A percentile compares a stretch with the other conserved stretches of the same genome.
phyloP scores from a whole-genome alignment of 2,113 vertebrate genomes.

The Pelecanoides urinatrix region DNA sequence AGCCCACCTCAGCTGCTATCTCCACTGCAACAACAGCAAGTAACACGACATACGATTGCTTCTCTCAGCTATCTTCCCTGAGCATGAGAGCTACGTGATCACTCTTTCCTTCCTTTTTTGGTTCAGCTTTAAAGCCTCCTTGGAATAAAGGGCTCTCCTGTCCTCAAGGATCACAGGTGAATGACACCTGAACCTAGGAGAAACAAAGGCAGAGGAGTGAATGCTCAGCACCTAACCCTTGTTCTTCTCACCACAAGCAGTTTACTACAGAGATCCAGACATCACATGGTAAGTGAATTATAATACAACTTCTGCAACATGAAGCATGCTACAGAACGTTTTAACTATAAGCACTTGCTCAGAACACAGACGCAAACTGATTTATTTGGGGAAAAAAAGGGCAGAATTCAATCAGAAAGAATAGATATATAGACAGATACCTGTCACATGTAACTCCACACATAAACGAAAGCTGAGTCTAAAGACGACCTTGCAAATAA shows the following conservation, averaged over 20 bases:
- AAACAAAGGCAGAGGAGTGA: constrained; percentile 15
- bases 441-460: background rate
- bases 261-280: background rate
- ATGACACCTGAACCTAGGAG: background rate
- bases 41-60: background rate
- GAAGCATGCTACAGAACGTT: background rate
- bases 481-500: background rate
- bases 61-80: background rate
- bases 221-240: background rate
- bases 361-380: background rate
- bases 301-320: background rate
- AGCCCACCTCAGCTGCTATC: background rate
- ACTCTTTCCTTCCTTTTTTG: background rate
- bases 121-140: background rate
- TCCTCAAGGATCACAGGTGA: background rate
- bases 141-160: background rate
- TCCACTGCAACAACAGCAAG: background rate
- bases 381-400: background rate
- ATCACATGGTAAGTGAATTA: background rate
- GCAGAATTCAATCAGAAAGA: background rate
- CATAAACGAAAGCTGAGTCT: background rate
- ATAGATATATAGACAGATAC: fast-evolving
- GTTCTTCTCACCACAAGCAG: background rate
- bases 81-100: fast-evolving
- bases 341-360: background rate